These are phyloP conservation scores for Corydoras maculifer DNA, from an alignment of 2,113 vertebrate species.

Conservation along the genomic window DNA sequence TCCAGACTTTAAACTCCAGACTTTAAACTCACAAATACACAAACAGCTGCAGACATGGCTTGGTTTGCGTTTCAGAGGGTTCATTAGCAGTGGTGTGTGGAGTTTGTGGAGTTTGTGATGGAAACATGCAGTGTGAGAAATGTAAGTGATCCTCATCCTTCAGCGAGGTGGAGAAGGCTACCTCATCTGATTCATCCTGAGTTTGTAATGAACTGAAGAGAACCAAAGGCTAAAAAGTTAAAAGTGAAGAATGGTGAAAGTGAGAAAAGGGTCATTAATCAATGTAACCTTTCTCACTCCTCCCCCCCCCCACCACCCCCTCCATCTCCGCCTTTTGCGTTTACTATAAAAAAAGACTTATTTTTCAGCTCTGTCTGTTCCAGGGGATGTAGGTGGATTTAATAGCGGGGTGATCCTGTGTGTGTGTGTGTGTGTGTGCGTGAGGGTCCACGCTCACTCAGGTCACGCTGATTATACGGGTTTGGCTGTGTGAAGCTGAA, in stretches of 20 bases:
- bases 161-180: neutral
- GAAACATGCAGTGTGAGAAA: too few relatives aligned
- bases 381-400: conserved; percentile 57
- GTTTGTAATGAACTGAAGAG: neutral
- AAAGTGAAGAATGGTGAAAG: conserved; percentile 53
- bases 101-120: too few relatives aligned
- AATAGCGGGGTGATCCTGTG: conserved; percentile 30
- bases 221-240: conserved; percentile 38
- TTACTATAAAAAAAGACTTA: neutral
- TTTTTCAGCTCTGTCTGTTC: conserved; percentile 15
- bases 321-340: conserved; percentile 37
- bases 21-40: too few relatives aligned
- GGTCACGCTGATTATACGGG: neutral
- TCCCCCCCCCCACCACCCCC: conserved; percentile 13
- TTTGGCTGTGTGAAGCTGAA: neutral
- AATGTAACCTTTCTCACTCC: conserved; percentile 52
- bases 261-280: conserved; percentile 64
- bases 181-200: too few relatives aligned
- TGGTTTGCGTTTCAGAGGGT: too few relatives aligned
- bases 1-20: too few relatives aligned
- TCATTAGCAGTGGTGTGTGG: too few relatives aligned
- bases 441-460: neutral
- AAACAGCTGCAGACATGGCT: too few relatives aligned
- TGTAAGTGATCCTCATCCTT: neutral
- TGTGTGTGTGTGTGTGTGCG: neutral